Conservation (phyloP, 2,888 invertebrate genomes). For the Lagria hirta region DNA sequence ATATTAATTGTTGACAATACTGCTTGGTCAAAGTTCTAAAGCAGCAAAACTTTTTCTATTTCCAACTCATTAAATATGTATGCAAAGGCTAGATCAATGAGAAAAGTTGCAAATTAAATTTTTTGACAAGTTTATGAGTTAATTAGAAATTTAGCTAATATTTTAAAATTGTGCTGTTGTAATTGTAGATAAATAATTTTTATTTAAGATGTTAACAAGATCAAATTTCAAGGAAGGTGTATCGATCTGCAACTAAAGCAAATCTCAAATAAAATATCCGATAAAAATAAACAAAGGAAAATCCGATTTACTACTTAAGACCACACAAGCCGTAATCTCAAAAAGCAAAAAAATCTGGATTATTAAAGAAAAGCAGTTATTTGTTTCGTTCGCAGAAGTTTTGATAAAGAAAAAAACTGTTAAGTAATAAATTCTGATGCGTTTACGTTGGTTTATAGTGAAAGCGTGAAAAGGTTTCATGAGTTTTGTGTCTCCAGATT, state of each 20-base stretch:
- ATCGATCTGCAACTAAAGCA: conserved; percentile 26
- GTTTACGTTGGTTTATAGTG: conserved; percentile 17
- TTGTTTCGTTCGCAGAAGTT: conserved; percentile 13
- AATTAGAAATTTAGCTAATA: conserved; percentile 14
- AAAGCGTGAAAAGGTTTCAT: conserved; percentile 19
- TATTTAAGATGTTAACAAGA: too few relatives aligned
- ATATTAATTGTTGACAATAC: too few relatives aligned
- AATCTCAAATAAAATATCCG: conserved; percentile 26
- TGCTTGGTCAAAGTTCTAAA: too few relatives aligned
- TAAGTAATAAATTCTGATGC: conserved; percentile 18
- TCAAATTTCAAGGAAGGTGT: too few relatives aligned
- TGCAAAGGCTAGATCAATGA: conserved; percentile 8
- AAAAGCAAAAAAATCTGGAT: conserved; percentile 17
- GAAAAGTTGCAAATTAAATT: conserved; percentile 16
- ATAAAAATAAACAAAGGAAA: conserved; percentile 25
- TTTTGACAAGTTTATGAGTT: conserved; percentile 7
- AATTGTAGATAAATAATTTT: too few relatives aligned
- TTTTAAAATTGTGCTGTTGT: conserved; percentile 7
- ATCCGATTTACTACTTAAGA: conserved; percentile 27
- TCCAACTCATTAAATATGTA: too few relatives aligned
- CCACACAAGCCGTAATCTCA: conserved; percentile 25
- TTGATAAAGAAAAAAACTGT: conserved; percentile 9
- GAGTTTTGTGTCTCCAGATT: conserved; percentile 21
- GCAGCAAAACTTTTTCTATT: too few relatives aligned
- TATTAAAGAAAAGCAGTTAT: conserved; percentile 19